A percentile compares a stretch with the other conserved stretches of the same genome.
These are phyloP conservation scores for Sebastes hubbsi DNA, from an alignment of 2,797 vertebrate species.

Conservation along the genomic window DNA sequence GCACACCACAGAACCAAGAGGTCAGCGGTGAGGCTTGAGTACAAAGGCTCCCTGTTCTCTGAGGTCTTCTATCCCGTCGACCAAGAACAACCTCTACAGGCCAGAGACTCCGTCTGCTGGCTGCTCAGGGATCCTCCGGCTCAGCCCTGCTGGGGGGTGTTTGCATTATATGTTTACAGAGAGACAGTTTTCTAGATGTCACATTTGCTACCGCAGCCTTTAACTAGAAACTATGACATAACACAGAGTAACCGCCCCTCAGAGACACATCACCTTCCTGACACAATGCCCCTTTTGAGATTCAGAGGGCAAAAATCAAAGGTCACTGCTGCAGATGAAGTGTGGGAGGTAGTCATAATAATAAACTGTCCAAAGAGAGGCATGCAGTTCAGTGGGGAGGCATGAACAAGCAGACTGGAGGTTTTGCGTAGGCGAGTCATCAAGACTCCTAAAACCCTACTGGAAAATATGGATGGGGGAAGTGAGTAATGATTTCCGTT, in stretches of 20 bases:
- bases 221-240: constrained; percentile 23
- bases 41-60: constrained; percentile 55
- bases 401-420: constrained; percentile 1
- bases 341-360: constrained; percentile 27
- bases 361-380: constrained; percentile 25
- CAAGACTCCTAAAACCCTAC: neutral
- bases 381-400: constrained; percentile 10
- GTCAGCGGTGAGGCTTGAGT: constrained; percentile 12
- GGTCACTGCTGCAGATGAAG: constrained; percentile 34
- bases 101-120: neutral
- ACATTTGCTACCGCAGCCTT: neutral
- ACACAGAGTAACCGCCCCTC: neutral
- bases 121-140: neutral
- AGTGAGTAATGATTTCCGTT: constrained; percentile 8
- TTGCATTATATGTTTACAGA: neutral
- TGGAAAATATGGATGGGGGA: neutral
- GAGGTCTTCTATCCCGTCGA: constrained; percentile 12
- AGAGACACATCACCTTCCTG: neutral
- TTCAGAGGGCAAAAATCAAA: constrained; percentile 5
- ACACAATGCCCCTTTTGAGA: constrained; percentile 35
- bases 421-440: neutral
- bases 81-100: constrained; percentile 15
- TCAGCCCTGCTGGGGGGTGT: neutral
- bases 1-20: constrained; percentile 28
- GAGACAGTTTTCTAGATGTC: neutral